phyloP scores from a whole-genome alignment of 2,888 invertebrate species.

The Tetheella fluctuosa region DNA sequence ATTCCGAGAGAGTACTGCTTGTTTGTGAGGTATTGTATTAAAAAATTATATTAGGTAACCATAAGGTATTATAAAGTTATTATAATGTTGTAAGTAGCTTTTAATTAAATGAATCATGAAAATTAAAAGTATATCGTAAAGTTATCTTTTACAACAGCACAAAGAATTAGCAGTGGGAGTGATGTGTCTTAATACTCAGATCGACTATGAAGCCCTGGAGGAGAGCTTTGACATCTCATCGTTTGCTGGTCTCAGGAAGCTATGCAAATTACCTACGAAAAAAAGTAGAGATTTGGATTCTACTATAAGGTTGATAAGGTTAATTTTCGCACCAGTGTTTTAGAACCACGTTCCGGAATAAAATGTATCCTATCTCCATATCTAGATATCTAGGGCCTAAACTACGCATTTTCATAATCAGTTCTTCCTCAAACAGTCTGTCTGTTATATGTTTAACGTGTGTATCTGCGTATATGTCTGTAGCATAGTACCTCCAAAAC shows the following conservation, averaged over 20 bases:
- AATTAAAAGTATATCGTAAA: neutral
- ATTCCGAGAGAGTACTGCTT: slow-evolving; percentile 80
- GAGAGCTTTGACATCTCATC: slow-evolving; percentile 85
- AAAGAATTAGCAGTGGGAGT: slow-evolving; percentile 83
- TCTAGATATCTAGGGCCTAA: too few relatives aligned
- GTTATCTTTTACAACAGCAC: slow-evolving; percentile 45
- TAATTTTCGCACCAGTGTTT: neutral
- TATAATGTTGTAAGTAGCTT: too few relatives aligned
- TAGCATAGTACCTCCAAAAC: too few relatives aligned
- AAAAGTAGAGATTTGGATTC: slow-evolving; percentile 28
- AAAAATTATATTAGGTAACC: too few relatives aligned
- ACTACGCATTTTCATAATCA: too few relatives aligned
- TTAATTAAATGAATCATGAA: too few relatives aligned
- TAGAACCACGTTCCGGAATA: too few relatives aligned
- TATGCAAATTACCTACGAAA: slow-evolving; percentile 27
- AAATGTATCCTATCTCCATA: too few relatives aligned
- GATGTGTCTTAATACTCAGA: slow-evolving; percentile 83
- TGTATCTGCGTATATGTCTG: too few relatives aligned
- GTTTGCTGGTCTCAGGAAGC: slow-evolving; percentile 78
- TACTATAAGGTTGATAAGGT: slow-evolving; percentile 25
- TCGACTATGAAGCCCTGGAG: slow-evolving; percentile 84
- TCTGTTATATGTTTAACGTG: too few relatives aligned
- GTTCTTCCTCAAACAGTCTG: too few relatives aligned
- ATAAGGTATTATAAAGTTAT: too few relatives aligned
- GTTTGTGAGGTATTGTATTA: slow-evolving; percentile 81